Evolutionary conservation across 2,888 invertebrate genomes (phyloP), one percentile per base, ranked within the genome.

Genomic region (Liodrosophila aerea): DNA sequence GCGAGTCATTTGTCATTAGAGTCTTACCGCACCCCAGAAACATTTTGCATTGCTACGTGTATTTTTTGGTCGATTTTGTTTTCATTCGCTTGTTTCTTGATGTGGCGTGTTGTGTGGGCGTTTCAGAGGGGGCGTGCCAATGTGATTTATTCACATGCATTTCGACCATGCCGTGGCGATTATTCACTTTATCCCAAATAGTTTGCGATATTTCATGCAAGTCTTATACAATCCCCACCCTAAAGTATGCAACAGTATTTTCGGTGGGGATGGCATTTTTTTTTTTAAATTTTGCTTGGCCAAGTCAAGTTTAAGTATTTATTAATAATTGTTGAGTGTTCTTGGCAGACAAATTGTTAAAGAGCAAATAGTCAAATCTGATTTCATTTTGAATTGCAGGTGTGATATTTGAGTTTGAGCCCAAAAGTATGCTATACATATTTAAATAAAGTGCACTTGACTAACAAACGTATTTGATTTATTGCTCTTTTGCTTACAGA

Each of bases 191-290:
- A 3, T 16, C 13, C 12, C 45, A n/a, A 58, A 53, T 49, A 45
- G 16, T 36, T 44, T 12, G 8, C 5, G 13, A 43, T 34, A 47
- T 51, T 37, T 39, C 30, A 50, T 13, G n/a, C 4, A 39, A 33
- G 12, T 59, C 46, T 66, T 63, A 63, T 71, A 66, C 37, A 11
- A 4, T 0, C 0, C 1, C 4, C 44, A 41, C 61, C 56, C 7
- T 11, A 65, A 64, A 65, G 45, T 72, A 76, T 69, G 80, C 76
- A 52, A 62, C 46, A 61, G 4, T 12, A 58, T 63, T 27, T 31
- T n/a, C n/a, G n/a, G n/a, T n/a, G n/a, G n/a, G n/a, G n/a, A n/a
- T n/a, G n/a, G n/a, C n/a, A 7, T 33, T 12, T 33, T 12, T 33
- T 9, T 8, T 33, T 33, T 8, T 4, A 2, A 33, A 11, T 12